Conservation (phyloP, 2,888 invertebrate genomes). For the Acanthococcus lagerstroemiae region DNA sequence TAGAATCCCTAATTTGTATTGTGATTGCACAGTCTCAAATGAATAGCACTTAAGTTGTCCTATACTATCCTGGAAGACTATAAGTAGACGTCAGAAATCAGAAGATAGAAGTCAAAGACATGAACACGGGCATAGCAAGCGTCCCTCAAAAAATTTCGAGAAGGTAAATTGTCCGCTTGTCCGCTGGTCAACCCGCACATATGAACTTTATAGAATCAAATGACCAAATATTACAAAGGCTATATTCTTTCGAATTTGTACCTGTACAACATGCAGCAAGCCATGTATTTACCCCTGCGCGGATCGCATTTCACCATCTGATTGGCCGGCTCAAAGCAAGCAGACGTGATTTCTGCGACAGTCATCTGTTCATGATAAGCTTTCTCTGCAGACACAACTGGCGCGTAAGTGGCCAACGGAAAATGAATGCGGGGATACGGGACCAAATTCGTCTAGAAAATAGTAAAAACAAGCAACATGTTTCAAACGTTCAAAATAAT, state of each 20-base stretch:
- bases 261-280: constrained; percentile 47
- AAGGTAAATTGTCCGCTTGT: not conserved
- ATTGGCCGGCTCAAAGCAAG: constrained; percentile 52
- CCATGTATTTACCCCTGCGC: constrained; percentile 46
- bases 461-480: too few species aligned
- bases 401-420: constrained; percentile 50
- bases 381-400: constrained; percentile 49
- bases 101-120: too few species aligned
- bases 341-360: constrained; percentile 51
- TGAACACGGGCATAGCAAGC: too few species aligned
- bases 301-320: constrained; percentile 48
- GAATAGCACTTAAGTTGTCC: too few species aligned
- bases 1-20: too few species aligned
- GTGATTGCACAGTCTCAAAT: too few species aligned
- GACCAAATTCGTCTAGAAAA: constrained; percentile 50
- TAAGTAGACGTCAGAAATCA: too few species aligned
- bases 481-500: too few species aligned
- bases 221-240: not conserved
- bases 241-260: too few species aligned
- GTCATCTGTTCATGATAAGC: constrained; percentile 48
- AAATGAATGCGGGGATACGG: constrained; percentile 57
- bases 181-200: not conserved
- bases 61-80: too few species aligned
- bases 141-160: not conserved
- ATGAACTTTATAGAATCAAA: too few species aligned